Evolutionary conservation across 2,888 invertebrate species (phyloP), one percentile per base, ranked within the genome.

Genomic region (Sisyra nigra): DNA sequence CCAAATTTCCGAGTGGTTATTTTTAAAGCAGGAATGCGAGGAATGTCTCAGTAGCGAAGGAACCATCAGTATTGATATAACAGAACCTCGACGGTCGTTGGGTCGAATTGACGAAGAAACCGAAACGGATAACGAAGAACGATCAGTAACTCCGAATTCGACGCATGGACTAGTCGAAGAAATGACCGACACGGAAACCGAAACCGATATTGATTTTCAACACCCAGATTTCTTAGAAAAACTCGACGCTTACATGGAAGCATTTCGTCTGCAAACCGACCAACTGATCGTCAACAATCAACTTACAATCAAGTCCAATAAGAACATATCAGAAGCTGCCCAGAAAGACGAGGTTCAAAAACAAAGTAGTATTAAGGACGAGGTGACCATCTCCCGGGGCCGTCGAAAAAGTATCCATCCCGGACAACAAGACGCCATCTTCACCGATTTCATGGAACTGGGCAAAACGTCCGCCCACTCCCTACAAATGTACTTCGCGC

Each of bases 21-120:
- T 81, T 53, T 64, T 86, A 47, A 87, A 87, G 55, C 85, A 86
- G 51, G 88, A 88, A 60, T 87, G 85, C 60, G 85, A 87, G 59
- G 86, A 87, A 55, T 86, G 86, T 56, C 68, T 82, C 38, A 74
- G 72, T 47, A 66, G 62, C 48, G 76, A 76, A 53, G 65, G 66
- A 34, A 55, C 54, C 0, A 54, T 54, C 7, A 58, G 58, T 45
- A 49, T 61, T 40, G 67, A 67, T 44, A 60, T 61, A 9, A 69
- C 69, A n/a, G 69, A 67, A 50, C 61, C 63, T 1, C 62, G 66
- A 41, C 57, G 68, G 47, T 68, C 69, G 7, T 55, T 72, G 33
- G 72, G 47, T 6, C 31, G 75, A 45, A 68, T 70, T 7, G 69
- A 71, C 52, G 74, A 69, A 46, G 76, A 77, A 47, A 69, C 71